These are phyloP conservation scores for Apis florea DNA, from an alignment of 1,140 invertebrate species.

Conservation along the genomic window DNA sequence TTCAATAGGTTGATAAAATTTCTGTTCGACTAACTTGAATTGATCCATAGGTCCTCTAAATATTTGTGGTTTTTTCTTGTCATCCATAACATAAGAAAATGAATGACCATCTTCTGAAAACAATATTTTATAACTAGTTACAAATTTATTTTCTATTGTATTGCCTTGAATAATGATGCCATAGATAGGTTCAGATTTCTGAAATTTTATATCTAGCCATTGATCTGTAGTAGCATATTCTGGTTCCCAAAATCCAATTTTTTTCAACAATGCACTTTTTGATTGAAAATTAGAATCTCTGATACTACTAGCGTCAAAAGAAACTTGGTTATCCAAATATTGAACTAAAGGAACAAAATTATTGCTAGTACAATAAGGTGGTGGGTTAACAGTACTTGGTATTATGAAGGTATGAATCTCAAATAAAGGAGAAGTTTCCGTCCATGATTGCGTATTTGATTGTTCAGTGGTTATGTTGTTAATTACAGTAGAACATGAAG, in stretches of 20 bases:
- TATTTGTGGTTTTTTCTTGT: conserved; percentile 79
- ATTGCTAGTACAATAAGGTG: conserved; percentile 78
- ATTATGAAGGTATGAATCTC: conserved; percentile 69
- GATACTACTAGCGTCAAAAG: conserved; percentile 83
- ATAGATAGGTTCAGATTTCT: conserved; percentile 84
- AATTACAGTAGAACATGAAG: conserved; percentile 71
- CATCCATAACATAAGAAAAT: conserved; percentile 81
- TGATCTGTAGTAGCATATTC: conserved; percentile 62
- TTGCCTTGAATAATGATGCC: conserved; percentile 87
- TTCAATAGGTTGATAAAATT: conserved; percentile 86
- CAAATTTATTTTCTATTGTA: conserved; percentile 84
- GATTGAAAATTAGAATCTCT: conserved; percentile 79
- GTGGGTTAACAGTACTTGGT: conserved; percentile 79
- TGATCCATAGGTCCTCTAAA: conserved; percentile 87
- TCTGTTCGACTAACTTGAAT: conserved; percentile 82
- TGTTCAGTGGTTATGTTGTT: background rate
- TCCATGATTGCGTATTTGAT: background rate
- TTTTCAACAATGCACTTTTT: conserved; percentile 79
- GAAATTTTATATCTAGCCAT: conserved; percentile 85
- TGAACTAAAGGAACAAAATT: conserved; percentile 70
- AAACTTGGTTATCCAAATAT: conserved; percentile 70
- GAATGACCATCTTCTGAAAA: conserved; percentile 84
- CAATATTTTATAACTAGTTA: conserved; percentile 87
- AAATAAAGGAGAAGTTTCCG: background rate
- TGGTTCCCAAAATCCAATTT: conserved; percentile 83